Base-by-base conservation (phyloP, 2,113 vertebrate genomes). In the Cottus gobio region DNA sequence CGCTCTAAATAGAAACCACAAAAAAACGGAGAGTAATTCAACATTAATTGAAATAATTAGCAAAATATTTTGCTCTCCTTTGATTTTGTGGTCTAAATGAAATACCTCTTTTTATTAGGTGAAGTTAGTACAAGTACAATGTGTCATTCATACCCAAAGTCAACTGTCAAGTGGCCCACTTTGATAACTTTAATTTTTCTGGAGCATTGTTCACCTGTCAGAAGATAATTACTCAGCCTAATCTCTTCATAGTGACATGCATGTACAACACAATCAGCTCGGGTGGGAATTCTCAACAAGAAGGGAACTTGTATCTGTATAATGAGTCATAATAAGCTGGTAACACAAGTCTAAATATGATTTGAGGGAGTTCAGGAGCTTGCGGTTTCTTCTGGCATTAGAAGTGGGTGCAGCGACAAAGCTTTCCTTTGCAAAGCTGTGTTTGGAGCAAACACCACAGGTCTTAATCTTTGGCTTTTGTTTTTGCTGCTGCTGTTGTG, bases 331-430 rank as follows among this genome's bases (percentile, higher is more conserved):
- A 95, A 94, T 93, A 95, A 94, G 94, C 86, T 44, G 91, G 87
- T 93, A 95, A 92, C 87, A 88, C 90, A 52, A 82, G 89, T 93
- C 93, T 95, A 96, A 96, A 97, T 97, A 96, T 97, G 96, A 94
- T 96, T 95, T 96, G 93, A 96, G 95, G 93, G 95, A 96, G 92
- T 96, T 95, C 92, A 91, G 95, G 65, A 93, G 95, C 94, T 94
- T 93, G 92, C 85, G 95, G 93, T 94, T 89, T 90, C 87, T 39
- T 18, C 64, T 95, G 90, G 91, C 94, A 93, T 93, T 93, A 95
- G 89, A 87, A 88, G 90, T 95, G 96, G 95, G 96, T 95, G 96
- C 95, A 95, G 94, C 91, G 93, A 94, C 94, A 88, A 78, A 84
- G 87, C 80, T 87, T 85, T 78, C 82, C 87, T 81, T 85, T 85